Conservation (phyloP, 2,888 invertebrate species). For the Eupsilia transversa region DNA sequence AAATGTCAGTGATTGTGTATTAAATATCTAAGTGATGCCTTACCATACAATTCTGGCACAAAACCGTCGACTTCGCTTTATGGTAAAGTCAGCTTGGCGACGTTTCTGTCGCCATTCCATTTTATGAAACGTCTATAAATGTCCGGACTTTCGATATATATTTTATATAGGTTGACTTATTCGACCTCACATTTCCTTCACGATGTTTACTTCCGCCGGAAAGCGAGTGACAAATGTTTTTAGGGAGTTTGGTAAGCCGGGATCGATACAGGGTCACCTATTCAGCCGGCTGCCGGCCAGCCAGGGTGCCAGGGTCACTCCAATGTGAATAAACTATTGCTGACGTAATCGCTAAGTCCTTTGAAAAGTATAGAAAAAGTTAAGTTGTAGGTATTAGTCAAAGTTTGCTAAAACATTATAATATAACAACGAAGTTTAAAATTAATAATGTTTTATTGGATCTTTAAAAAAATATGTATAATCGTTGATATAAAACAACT, state of each 20-base stretch:
- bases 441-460: neutral
- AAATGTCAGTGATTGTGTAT: slow-evolving; percentile 15
- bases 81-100: slow-evolving; percentile 40
- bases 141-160: slow-evolving; percentile 58
- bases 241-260: slow-evolving; percentile 63
- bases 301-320: slow-evolving; percentile 50
- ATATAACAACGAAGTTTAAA: neutral
- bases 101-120: slow-evolving; percentile 53
- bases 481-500: neutral
- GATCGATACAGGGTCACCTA: slow-evolving; percentile 65
- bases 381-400: neutral
- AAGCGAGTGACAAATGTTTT: slow-evolving; percentile 69
- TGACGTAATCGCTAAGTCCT: slow-evolving; percentile 46
- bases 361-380: slow-evolving; percentile 7
- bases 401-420: neutral
- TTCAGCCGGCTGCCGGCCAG: slow-evolving; percentile 45
- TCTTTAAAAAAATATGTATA: neutral
- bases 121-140: slow-evolving; percentile 60
- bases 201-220: slow-evolving; percentile 67
- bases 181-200: slow-evolving; percentile 66
- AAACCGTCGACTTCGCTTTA: slow-evolving; percentile 42
- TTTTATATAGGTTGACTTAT: slow-evolving; percentile 65
- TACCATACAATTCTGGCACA: slow-evolving; percentile 33
- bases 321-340: slow-evolving; percentile 46
- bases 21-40: slow-evolving; percentile 10